Conservation (phyloP, 2,113 vertebrate species). For the Ahaetulla prasina region DNA sequence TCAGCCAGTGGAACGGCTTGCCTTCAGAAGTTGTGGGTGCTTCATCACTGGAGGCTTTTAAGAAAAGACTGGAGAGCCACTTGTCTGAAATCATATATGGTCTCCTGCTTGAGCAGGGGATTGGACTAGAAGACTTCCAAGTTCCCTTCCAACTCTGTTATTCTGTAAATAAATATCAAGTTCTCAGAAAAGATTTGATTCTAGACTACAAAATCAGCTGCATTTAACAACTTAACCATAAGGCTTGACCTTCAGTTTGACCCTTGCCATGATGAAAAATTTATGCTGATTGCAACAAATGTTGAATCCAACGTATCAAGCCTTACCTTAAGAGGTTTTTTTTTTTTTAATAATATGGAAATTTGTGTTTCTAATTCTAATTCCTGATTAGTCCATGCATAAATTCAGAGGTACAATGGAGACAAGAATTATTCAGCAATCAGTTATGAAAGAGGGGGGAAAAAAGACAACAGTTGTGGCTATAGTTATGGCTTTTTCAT, state of each 20-base stretch:
- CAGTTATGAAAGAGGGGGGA: neutral
- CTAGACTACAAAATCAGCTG: neutral
- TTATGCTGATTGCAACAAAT: neutral
- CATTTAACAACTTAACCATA: neutral
- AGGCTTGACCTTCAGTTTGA: neutral
- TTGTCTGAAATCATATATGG: neutral
- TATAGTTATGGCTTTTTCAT: neutral
- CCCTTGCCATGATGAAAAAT: neutral
- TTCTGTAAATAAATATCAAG: neutral
- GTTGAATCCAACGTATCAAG: neutral
- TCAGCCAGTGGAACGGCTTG: neutral
- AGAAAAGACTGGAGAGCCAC: neutral
- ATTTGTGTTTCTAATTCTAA: neutral
- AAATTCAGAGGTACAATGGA: neutral
- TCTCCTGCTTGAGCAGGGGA: neutral
- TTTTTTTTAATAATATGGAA: neutral
- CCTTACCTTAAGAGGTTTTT: neutral
- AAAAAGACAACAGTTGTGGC: neutral
- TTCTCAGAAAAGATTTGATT: neutral
- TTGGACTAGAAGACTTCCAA: neutral
- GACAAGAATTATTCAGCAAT: neutral
- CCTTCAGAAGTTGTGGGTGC: neutral
- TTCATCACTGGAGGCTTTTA: neutral
- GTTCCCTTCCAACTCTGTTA: neutral
- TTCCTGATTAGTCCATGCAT: neutral